Evolutionary conservation across 2,797 vertebrate genomes (phyloP).

Genomic region (Hippoglossus hippoglossus): DNA sequence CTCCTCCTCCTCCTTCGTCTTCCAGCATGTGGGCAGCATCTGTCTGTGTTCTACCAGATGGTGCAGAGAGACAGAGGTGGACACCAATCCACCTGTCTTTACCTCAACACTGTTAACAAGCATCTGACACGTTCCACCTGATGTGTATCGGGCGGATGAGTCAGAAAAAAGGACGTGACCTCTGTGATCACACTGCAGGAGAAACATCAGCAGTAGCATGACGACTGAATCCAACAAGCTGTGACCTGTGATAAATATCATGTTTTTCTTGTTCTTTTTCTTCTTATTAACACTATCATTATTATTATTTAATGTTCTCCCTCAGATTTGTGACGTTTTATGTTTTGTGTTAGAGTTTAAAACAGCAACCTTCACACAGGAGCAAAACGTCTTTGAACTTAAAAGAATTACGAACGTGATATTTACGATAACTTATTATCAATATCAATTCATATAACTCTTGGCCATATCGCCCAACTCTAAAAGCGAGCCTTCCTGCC

Average conservation of each 20-base stretch:
- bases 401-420: too few species aligned
- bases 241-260: slow-evolving; percentile 19
- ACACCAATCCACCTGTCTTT: slow-evolving; percentile 44
- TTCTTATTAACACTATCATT: too few species aligned
- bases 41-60: slow-evolving; percentile 55
- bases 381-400: too few species aligned
- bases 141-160: slow-evolving; percentile 22
- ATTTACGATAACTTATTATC: too few species aligned
- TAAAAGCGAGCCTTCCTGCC: too few species aligned
- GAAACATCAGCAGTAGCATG: slow-evolving; percentile 5
- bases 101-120: slow-evolving; percentile 36
- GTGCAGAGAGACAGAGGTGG: slow-evolving; percentile 26
- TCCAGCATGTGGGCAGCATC: slow-evolving; percentile 59
- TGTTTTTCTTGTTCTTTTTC: too few species aligned
- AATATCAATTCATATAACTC: too few species aligned
- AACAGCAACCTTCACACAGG: too few species aligned
- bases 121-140: slow-evolving; percentile 33
- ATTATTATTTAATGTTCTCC: too few species aligned
- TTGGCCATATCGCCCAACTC: too few species aligned
- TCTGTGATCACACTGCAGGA: slow-evolving; percentile 1
- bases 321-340: too few species aligned
- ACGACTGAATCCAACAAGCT: slow-evolving; percentile 9
- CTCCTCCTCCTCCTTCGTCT: slow-evolving; percentile 8
- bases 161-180: slow-evolving; percentile 7
- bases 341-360: too few species aligned